Evolutionary conservation across 2,888 invertebrate species (phyloP).

Genomic region (Dicycla oo): DNA sequence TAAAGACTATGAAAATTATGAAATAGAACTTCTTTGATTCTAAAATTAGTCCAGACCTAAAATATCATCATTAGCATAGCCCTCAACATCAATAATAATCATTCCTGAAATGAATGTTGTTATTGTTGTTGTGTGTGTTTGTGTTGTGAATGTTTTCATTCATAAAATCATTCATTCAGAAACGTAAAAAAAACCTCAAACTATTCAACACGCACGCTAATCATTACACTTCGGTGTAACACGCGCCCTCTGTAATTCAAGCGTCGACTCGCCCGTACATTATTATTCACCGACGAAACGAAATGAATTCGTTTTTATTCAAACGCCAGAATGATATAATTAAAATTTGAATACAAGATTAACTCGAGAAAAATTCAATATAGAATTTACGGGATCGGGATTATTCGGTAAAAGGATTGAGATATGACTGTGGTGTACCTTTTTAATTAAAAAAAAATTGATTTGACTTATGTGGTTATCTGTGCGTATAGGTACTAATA

Average conservation of each 20-base stretch:
- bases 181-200: not conserved
- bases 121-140: too few relatives aligned
- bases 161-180: not conserved
- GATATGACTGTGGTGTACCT: not conserved
- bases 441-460: not conserved
- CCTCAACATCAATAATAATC: too few relatives aligned
- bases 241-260: conserved; percentile 74
- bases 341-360: conserved; percentile 90
- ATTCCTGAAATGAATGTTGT: too few relatives aligned
- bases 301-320: conserved; percentile 89
- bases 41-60: too few relatives aligned
- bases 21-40: too few relatives aligned
- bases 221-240: conserved; percentile 77
- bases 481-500: not conserved
- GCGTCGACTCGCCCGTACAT: conserved; percentile 77
- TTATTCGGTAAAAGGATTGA: conserved; percentile 73
- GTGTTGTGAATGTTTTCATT: too few relatives aligned
- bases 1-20: too few relatives aligned
- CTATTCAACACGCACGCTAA: conserved; percentile 43
- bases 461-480: not conserved
- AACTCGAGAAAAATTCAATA: conserved; percentile 86
- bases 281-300: conserved; percentile 86
- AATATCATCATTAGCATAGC: too few relatives aligned
- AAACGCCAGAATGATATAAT: conserved; percentile 89
- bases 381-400: conserved; percentile 72